Percentiles rank a stretch among this genome's conserved stretches.
phyloP scores from a whole-genome alignment of 2,888 invertebrate species.

The Cremastobaeus sp. region DNA sequence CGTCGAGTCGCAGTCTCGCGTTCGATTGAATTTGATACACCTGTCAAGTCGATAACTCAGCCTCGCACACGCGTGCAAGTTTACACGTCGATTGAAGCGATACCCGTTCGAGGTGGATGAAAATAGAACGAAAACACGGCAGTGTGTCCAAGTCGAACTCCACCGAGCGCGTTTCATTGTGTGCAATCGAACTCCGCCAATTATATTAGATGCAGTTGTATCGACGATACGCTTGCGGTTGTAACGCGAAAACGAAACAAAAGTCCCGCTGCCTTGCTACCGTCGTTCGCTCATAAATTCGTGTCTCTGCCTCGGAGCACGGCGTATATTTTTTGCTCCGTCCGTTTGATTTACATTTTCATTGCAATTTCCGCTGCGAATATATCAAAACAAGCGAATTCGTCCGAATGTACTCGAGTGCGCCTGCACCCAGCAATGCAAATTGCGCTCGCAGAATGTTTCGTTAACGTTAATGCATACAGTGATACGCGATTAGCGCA shows the following conservation, averaged over 20 bases:
- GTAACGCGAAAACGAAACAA: no score
- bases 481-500: background rate
- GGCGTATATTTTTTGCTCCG: no score
- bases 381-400: no score
- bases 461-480: constrained; percentile 13
- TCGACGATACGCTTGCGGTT: no score
- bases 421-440: constrained; percentile 2
- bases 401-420: background rate
- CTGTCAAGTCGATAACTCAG: constrained; percentile 35
- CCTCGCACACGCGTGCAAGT: background rate
- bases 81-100: constrained; percentile 12
- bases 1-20: constrained; percentile 21
- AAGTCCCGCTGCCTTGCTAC: no score
- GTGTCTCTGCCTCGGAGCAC: no score
- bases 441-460: constrained; percentile 8
- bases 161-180: no score
- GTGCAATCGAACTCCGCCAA: no score
- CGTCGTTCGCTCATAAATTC: no score
- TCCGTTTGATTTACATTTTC: no score
- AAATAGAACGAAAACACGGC: constrained; percentile 8
- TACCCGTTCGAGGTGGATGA: constrained; percentile 15
- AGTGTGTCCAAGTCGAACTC: background rate
- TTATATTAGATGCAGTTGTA: no score
- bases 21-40: constrained; percentile 30
- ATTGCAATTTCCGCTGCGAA: no score